Base-by-base conservation (phyloP, 2,113 vertebrate species). In the Monopterus albus region DNA sequence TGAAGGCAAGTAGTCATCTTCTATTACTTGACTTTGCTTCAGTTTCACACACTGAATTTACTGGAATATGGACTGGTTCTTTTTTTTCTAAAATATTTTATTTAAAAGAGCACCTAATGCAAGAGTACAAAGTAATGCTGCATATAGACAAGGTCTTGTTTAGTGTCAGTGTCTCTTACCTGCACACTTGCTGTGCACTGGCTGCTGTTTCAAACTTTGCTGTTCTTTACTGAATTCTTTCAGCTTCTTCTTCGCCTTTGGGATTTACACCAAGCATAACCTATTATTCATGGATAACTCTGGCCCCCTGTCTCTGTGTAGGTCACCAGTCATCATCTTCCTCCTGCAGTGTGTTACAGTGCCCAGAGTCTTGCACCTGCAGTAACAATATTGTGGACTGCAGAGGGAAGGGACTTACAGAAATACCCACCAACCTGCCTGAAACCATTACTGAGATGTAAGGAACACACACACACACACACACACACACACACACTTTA, bases 341-440 rank as follows among this genome's bases (percentile, higher is more conserved):
- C 0, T 97, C 98, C 77, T 99, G 98, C 90, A 99, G 98, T 51
- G 96, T 99, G 64, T 87, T 99, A 81, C 97, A 98, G 83, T 99
- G 98, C 78, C 98, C 98, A 0, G 62, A 95, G 50, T 95, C 95
- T 5, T 99, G 98, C 89, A 96, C 96, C 77, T 99, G 98, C 79
- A 99, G 96, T 85, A 99, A 99, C 93, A 99, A 98, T 79, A 96
- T 99, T 0, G 98, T 99, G 66, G 98, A 99, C 93, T 99, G 98
- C 83, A 94, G 98, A 86, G 97, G 96, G 51, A 99, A 99, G 70
- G 94, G 96, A 31, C 94, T 99, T 52, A 93, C 95, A 4, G 97
- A 98, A 74, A 98, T 99, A 75, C 97, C 98, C 74, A 96, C 94
- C 1, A 99, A 97, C 82, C 96, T 99, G 40, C 98, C 98, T 2